Percentiles rank a stretch among this genome's conserved stretches.
phyloP scores from a whole-genome alignment of 1,140 invertebrate genomes.

The Lepidurus packardi region DNA sequence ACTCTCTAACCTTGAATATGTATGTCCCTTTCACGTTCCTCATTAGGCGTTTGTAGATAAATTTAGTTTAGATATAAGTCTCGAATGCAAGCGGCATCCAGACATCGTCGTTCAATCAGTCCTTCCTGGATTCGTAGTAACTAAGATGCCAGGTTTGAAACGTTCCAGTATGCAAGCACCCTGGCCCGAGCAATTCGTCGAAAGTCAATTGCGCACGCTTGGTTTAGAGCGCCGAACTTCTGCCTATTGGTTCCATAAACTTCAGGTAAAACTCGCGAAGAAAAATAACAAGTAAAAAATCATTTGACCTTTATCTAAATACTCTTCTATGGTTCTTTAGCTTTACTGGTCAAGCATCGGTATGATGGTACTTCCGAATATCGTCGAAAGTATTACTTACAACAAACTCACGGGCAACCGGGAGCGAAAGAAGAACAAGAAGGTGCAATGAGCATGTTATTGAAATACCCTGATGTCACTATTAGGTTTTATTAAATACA shows the following conservation, averaged over 20 bases:
- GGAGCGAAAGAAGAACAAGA: not conserved
- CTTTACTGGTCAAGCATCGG: slow-evolving; percentile 28
- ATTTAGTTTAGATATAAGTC: slow-evolving; percentile 70
- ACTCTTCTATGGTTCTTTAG: not conserved
- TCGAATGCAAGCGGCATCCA: slow-evolving; percentile 63
- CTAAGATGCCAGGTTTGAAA: slow-evolving; percentile 85
- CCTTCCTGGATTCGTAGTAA: slow-evolving; percentile 80
- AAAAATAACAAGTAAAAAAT: not conserved
- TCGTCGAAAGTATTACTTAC: not conserved
- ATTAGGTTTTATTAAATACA: not conserved
- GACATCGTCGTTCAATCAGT: slow-evolving; percentile 83
- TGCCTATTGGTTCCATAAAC: slow-evolving; percentile 55
- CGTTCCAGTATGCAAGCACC: slow-evolving; percentile 71
- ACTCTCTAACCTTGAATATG: not conserved
- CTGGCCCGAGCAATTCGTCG: slow-evolving; percentile 67
- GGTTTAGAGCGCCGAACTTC: slow-evolving; percentile 67
- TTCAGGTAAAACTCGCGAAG: slow-evolving; percentile 29
- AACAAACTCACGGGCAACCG: slow-evolving; percentile 3
- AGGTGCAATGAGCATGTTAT: not conserved
- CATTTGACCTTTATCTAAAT: not conserved
- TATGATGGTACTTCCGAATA: not conserved
- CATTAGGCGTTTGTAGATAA: slow-evolving; percentile 73
- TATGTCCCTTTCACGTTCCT: not conserved
- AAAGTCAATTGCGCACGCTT: slow-evolving; percentile 65
- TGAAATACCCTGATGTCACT: not conserved